Evolutionary conservation across 2,888 invertebrate species (phyloP).

Genomic region (Leptinotarsa haldemani): DNA sequence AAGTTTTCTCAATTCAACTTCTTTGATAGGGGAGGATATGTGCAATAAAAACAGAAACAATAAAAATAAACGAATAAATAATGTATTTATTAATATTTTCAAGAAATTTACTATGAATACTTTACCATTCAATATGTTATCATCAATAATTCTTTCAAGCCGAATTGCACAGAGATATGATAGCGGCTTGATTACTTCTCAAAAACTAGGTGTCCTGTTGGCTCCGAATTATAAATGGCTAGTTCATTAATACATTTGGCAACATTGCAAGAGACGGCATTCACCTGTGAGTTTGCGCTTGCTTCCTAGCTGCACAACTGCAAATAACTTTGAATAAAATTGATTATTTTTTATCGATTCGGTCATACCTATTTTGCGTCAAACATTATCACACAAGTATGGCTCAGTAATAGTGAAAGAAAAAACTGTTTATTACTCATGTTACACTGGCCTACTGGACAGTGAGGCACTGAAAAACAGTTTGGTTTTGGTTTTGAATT

Average conservation of each 20-base stretch:
- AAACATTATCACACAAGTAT: background rate
- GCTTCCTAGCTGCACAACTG: background rate
- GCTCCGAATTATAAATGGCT: background rate
- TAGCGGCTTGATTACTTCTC: too few relatives aligned
- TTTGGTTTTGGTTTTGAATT: too few relatives aligned
- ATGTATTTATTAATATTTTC: too few relatives aligned
- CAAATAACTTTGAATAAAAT: slow-evolving; percentile 25
- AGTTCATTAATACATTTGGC: slow-evolving; percentile 7
- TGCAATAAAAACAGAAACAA: too few relatives aligned
- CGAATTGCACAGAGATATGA: too few relatives aligned
- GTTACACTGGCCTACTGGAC: background rate
- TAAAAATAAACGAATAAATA: too few relatives aligned
- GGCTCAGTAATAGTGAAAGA: background rate
- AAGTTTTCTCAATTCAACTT: too few relatives aligned
- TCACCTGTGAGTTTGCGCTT: slow-evolving; percentile 36
- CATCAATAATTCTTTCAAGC: too few relatives aligned
- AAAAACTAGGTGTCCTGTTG: background rate
- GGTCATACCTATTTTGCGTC: slow-evolving; percentile 2
- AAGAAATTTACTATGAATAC: too few relatives aligned
- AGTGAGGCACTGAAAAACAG: too few relatives aligned
- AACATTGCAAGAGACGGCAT: slow-evolving; percentile 28
- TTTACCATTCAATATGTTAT: too few relatives aligned
- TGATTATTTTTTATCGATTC: slow-evolving; percentile 33
- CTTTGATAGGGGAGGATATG: too few relatives aligned
- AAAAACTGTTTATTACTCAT: background rate